A percentile compares a stretch with the other conserved stretches of the same genome.
These are phyloP conservation scores for Acanthurus leucopareius DNA, from an alignment of 2,797 vertebrate genomes.

Conservation along the genomic window DNA sequence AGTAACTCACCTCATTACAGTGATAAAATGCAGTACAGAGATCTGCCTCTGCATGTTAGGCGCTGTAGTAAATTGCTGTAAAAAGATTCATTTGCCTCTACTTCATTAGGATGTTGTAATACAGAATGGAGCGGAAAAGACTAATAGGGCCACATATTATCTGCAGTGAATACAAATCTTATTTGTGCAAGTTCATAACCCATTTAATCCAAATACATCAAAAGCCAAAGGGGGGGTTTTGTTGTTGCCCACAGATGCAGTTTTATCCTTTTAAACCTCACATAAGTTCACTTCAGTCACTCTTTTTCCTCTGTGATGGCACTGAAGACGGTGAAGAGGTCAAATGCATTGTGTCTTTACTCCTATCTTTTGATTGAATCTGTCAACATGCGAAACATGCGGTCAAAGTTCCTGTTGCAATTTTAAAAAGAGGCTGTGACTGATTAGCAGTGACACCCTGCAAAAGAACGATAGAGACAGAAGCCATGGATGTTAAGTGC, in stretches of 20 bases:
- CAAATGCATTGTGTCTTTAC: background rate
- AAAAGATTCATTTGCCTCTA: constrained; percentile 29
- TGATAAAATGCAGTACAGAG: constrained; percentile 19
- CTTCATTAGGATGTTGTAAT: constrained; percentile 7
- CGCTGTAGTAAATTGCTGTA: constrained; percentile 35
- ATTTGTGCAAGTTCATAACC: too few species aligned
- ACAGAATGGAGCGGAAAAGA: background rate
- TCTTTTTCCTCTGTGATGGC: background rate
- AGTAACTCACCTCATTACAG: constrained; percentile 45
- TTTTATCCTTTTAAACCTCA: background rate
- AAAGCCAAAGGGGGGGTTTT: too few species aligned
- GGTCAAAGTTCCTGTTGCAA: background rate
- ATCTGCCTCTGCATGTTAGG: constrained; percentile 4
- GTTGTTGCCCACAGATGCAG: background rate
- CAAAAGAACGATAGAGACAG: background rate
- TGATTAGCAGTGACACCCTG: constrained; percentile 5
- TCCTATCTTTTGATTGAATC: constrained; percentile 42
- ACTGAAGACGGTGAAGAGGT: constrained; percentile 4
- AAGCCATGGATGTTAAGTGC: constrained; percentile 10
- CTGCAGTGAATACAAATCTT: too few species aligned
- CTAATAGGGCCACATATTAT: too few species aligned
- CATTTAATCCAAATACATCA: too few species aligned
- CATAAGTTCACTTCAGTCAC: background rate
- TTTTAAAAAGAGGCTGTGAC: background rate
- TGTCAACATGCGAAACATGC: background rate